These are phyloP conservation scores for Chrysina gloriosa DNA, from an alignment of 2,888 invertebrate species.

Conservation along the genomic window DNA sequence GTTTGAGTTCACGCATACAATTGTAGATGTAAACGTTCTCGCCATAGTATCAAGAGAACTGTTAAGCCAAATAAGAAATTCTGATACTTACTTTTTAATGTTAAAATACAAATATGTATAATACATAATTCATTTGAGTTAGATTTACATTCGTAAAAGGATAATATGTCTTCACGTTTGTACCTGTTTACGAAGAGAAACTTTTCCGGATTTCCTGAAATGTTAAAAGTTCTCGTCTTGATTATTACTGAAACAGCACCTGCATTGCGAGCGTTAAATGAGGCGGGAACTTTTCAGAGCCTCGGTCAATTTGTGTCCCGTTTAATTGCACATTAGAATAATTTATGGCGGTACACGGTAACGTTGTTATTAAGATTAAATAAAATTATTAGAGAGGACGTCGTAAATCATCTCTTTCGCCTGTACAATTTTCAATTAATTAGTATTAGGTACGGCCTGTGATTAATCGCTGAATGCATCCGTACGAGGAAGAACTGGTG, in stretches of 20 bases:
- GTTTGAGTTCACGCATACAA: too few species aligned
- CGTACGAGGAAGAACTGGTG: neutral
- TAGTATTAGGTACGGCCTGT: constrained; percentile 31
- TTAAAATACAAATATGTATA: too few species aligned
- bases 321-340: constrained; percentile 38
- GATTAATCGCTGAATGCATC: constrained; percentile 15
- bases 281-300: constrained; percentile 9
- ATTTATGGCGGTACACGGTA: constrained; percentile 31
- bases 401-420: constrained; percentile 32
- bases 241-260: constrained; percentile 4
- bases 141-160: too few species aligned
- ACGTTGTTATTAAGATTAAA: constrained; percentile 40
- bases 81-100: too few species aligned
- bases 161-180: too few species aligned
- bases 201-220: neutral
- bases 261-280: neutral
- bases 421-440: constrained; percentile 36
- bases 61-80: too few species aligned
- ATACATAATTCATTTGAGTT: too few species aligned
- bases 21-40: too few species aligned
- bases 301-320: constrained; percentile 23
- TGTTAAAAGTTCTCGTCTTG: neutral
- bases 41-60: too few species aligned
- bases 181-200: too few species aligned
- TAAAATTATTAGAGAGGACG: constrained; percentile 37